phyloP scores from a whole-genome alignment of 1,140 invertebrate species.

The Portunus trituberculatus region DNA sequence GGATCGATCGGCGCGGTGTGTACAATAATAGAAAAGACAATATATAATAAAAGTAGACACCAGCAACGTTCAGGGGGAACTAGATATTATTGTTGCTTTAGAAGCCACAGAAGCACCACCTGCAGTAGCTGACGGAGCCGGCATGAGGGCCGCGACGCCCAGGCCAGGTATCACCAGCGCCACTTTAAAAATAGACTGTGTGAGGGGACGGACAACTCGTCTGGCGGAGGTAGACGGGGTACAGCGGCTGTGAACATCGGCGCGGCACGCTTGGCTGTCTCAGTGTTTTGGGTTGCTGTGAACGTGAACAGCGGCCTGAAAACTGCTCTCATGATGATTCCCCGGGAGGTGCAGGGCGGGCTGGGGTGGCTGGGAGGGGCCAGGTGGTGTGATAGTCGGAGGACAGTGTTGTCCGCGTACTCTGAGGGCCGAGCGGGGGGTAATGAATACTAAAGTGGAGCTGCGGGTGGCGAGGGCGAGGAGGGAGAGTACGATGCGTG shows the following conservation, averaged over 20 bases:
- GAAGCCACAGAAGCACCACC: slow-evolving; percentile 1
- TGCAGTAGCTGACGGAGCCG: not conserved
- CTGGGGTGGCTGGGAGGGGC: not conserved
- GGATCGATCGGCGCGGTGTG: not conserved
- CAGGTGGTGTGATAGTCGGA: not conserved
- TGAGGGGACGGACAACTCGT: slow-evolving; percentile 25
- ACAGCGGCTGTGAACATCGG: slow-evolving; percentile 11
- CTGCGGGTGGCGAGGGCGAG: not conserved
- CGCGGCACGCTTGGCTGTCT: not conserved
- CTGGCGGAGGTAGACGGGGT: slow-evolving; percentile 35
- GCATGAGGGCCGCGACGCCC: not conserved
- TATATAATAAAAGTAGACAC: not conserved
- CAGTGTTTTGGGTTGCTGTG: not conserved
- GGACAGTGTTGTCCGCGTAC: not conserved
- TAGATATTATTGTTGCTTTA: not conserved
- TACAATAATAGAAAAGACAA: not conserved
- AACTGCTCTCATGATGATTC: slow-evolving; percentile 13
- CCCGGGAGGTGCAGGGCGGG: not conserved
- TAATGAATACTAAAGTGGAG: slow-evolving; percentile 23
- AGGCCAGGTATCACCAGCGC: slow-evolving; percentile 54
- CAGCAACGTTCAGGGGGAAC: not conserved
- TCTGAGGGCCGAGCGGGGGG: slow-evolving; percentile 6
- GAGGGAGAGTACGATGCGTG: not conserved
- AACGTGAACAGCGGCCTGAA: slow-evolving; percentile 1
- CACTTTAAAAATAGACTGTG: slow-evolving; percentile 59